phyloP scores from a whole-genome alignment of 35 echinoderm and acorn worm genomes.

The Chiridota heheva region DNA sequence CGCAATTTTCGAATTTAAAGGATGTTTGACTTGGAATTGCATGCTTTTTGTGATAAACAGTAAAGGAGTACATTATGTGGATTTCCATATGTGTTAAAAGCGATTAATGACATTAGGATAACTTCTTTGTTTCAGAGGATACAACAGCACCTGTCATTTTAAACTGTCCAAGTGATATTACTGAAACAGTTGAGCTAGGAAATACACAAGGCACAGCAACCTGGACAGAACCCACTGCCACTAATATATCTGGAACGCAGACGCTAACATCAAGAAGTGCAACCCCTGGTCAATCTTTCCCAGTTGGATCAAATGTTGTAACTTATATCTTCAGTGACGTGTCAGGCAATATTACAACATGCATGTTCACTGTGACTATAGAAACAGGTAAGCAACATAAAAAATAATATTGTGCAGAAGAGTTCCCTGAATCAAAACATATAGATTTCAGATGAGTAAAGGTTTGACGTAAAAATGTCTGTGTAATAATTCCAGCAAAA shows the following conservation, averaged over 20 bases:
- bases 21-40: no score
- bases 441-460: no score
- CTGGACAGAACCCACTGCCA: conserved; percentile 8
- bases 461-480: no score
- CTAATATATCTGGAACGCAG: background rate
- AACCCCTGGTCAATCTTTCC: background rate
- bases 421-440: no score
- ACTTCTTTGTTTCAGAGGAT: background rate
- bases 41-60: no score
- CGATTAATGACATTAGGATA: no score
- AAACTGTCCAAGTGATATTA: background rate
- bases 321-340: conserved; percentile 62
- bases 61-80: no score
- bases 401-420: no score
- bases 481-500: no score
- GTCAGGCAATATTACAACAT: conserved; percentile 11
- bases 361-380: conserved; percentile 57
- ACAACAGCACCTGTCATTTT: background rate
- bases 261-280: background rate
- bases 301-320: background rate
- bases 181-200: background rate
- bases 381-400: no score
- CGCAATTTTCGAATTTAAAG: no score
- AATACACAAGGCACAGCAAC: background rate
- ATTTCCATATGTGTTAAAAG: no score